These are phyloP conservation scores for Antechinus stuartii DNA, from an alignment of 2,113 vertebrate species.

Conservation along the genomic window DNA sequence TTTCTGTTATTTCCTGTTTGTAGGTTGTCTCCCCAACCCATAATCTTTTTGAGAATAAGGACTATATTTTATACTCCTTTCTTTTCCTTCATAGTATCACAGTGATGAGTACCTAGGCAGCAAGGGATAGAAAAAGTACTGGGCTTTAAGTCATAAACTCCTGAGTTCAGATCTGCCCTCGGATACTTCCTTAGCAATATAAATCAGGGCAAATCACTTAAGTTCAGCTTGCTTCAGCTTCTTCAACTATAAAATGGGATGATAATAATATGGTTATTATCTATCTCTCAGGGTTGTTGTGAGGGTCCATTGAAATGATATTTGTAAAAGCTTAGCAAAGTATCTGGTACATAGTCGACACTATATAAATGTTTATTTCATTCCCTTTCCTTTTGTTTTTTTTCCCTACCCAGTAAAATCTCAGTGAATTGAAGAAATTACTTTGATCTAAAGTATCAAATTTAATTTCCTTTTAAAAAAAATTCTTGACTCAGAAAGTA, in stretches of 20 bases:
- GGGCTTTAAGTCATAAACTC: not conserved
- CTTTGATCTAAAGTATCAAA: not conserved
- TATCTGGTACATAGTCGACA: not conserved
- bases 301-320: not conserved
- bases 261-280: not conserved
- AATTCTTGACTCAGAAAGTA: not conserved
- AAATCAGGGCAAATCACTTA: not conserved
- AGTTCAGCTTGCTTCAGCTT: not conserved
- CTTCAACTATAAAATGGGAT: not conserved
- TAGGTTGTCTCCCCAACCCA: not conserved
- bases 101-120: not conserved
- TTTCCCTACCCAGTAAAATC: not conserved
- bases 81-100: not conserved
- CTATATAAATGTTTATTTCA: not conserved
- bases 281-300: not conserved
- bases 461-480: not conserved
- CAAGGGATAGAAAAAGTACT: not conserved
- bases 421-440: not conserved
- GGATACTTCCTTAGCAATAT: not conserved
- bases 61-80: not conserved
- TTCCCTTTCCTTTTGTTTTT: not conserved
- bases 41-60: slow-evolving; percentile 10
- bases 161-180: not conserved
- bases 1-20: slow-evolving; percentile 8
- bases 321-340: not conserved